Evolutionary conservation across 2,113 vertebrate species (phyloP).

Genomic region (Cinclus mexicanus): DNA sequence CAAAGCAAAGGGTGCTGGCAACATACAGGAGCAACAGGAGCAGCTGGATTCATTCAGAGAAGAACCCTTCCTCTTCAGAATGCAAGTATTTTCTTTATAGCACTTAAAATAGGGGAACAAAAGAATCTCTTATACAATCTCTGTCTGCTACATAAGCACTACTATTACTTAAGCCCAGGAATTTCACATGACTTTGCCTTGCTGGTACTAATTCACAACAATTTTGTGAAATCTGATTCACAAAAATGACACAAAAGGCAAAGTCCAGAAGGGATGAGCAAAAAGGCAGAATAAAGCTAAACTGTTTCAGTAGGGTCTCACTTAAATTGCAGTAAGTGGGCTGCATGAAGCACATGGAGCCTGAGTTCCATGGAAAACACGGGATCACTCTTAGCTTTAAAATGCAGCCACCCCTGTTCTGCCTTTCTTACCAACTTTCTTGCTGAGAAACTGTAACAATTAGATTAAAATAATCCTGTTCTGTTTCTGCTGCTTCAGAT

Average conservation of each 20-base stretch:
- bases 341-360: not conserved
- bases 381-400: not conserved
- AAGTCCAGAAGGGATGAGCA: not conserved
- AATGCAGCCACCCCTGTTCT: not conserved
- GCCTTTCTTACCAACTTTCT: not conserved
- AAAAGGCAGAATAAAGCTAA: not conserved
- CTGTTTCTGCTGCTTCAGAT: not conserved
- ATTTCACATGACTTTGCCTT: not conserved
- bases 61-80: not conserved
- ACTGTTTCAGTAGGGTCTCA: not conserved
- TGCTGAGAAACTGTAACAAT: not conserved
- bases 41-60: not conserved
- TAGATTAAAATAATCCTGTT: slow-evolving; percentile 18
- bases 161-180: not conserved
- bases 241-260: not conserved
- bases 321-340: not conserved
- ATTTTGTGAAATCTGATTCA: not conserved
- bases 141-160: not conserved
- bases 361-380: not conserved
- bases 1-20: not conserved
- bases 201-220: not conserved
- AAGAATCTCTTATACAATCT: not conserved
- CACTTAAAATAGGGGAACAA: not conserved
- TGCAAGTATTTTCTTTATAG: not conserved
- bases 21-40: not conserved